A percentile compares a stretch with the other conserved stretches of the same genome.
These are phyloP conservation scores for Electrophaes corylata DNA, from an alignment of 2,888 invertebrate genomes.

Conservation along the genomic window DNA sequence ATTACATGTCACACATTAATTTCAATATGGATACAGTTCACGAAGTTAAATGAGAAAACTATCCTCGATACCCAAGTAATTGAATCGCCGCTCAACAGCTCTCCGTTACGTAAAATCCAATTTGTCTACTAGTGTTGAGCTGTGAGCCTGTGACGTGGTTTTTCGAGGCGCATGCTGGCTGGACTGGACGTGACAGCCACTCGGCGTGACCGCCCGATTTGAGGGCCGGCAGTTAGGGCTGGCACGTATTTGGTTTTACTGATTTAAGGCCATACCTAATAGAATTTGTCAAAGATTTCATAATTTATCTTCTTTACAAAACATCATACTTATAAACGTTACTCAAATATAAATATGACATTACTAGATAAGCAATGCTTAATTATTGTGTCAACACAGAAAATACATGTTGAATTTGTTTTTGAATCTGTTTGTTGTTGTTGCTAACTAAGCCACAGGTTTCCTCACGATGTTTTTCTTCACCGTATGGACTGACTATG, in stretches of 20 bases:
- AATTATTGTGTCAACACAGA: no score
- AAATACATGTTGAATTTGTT: no score
- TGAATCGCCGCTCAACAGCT: background rate
- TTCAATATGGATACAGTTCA: background rate
- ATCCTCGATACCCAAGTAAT: slow-evolving; percentile 4
- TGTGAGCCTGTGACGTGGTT: slow-evolving; percentile 9
- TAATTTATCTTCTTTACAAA: no score
- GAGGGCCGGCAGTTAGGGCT: slow-evolving; percentile 6
- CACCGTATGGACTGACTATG: no score
- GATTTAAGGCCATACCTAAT: no score
- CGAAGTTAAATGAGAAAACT: background rate
- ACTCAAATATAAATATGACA: no score
- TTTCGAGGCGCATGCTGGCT: slow-evolving; percentile 10
- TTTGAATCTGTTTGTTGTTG: no score
- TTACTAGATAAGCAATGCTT: no score
- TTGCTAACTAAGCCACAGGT: no score
- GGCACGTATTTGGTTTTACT: background rate
- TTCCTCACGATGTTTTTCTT: no score
- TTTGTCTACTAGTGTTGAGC: slow-evolving; percentile 10
- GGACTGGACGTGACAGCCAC: slow-evolving; percentile 10
- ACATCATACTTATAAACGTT: no score
- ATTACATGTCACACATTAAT: background rate
- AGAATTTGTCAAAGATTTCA: no score
- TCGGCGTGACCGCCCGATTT: slow-evolving; percentile 5
- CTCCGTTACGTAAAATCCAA: slow-evolving; percentile 22